phyloP scores from a whole-genome alignment of 1,140 invertebrate species.

The Saccostrea glomerata region DNA sequence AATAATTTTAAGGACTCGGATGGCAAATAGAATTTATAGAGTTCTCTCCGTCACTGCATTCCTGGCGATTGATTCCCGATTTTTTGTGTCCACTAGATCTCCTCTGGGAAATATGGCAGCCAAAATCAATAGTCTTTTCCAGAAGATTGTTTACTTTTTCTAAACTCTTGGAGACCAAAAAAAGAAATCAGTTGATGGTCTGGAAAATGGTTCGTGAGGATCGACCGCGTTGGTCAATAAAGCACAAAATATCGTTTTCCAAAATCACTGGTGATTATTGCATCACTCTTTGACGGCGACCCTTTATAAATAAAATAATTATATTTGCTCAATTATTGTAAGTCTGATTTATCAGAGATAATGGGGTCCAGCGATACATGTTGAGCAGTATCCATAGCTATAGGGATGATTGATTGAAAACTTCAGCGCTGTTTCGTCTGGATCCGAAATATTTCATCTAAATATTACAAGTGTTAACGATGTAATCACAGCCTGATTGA shows the following conservation, averaged over 20 bases:
- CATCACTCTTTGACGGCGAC: neutral
- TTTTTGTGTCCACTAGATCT: neutral
- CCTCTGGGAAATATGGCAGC: neutral
- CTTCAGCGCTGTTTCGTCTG: too few relatives aligned
- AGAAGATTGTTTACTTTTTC: neutral
- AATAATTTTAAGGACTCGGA: neutral
- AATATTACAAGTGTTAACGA: too few relatives aligned
- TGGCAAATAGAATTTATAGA: neutral
- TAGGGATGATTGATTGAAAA: neutral
- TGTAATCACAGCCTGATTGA: too few relatives aligned
- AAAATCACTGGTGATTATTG: neutral
- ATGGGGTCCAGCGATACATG: neutral
- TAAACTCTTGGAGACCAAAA: neutral
- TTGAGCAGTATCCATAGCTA: neutral
- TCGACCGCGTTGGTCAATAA: neutral
- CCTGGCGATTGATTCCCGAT: conserved; percentile 5
- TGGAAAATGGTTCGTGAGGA: neutral
- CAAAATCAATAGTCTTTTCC: neutral
- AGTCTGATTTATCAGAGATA: neutral
- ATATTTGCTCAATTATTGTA: neutral
- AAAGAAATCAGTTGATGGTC: neutral
- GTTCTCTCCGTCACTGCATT: neutral
- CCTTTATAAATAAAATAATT: neutral
- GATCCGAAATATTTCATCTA: neutral
- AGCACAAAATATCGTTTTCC: neutral